Percentiles rank a stretch among this genome's conserved stretches.
Evolutionary conservation across 2,888 invertebrate species (phyloP).

Genomic region (Limnephilus lunatus): DNA sequence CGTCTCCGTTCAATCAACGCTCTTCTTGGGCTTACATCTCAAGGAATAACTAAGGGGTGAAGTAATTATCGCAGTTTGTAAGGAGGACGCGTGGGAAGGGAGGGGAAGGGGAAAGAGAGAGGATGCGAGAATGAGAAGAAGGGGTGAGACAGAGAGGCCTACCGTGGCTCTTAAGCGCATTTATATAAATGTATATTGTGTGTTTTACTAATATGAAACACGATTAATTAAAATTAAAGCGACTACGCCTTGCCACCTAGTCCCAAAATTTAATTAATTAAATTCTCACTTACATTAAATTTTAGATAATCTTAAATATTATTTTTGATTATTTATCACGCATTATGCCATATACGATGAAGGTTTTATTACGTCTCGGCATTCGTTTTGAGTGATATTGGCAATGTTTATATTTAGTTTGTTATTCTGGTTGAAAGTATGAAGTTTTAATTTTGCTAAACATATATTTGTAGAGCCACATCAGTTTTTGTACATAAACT

Average conservation of each 20-base stretch:
- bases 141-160: neutral
- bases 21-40: constrained; percentile 49
- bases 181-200: constrained; percentile 45
- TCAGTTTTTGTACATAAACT: no score
- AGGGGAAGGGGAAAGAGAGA: neutral
- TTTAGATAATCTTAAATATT: constrained; percentile 15
- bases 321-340: neutral
- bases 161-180: constrained; percentile 29
- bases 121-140: neutral
- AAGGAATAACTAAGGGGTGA: constrained; percentile 59
- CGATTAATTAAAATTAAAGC: constrained; percentile 48
- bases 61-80: constrained; percentile 59
- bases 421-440: neutral
- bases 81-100: constrained; percentile 1
- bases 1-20: neutral
- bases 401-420: neutral
- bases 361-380: neutral
- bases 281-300: neutral
- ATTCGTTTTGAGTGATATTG: neutral
- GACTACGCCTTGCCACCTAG: neutral
- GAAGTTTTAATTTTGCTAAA: no score
- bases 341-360: neutral
- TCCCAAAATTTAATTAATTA: constrained; percentile 35
- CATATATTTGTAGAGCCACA: no score
- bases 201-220: constrained; percentile 50